Evolutionary conservation across 2,888 invertebrate genomes (phyloP).

Genomic region (Aricia artaxerxes): DNA sequence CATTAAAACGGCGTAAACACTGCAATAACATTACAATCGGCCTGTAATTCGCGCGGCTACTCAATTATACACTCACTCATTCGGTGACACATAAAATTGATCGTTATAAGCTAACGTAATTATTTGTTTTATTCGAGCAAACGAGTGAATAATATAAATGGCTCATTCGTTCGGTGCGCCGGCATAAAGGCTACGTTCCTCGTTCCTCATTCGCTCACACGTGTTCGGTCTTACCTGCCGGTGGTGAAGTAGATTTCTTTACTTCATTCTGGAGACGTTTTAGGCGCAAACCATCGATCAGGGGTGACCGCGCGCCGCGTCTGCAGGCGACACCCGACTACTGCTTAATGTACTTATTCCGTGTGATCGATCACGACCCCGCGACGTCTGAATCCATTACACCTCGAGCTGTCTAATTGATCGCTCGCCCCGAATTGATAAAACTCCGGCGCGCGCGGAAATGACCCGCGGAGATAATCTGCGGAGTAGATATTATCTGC

Average conservation of each 20-base stretch:
- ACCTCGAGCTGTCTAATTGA: conserved; percentile 70
- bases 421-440: conserved; percentile 73
- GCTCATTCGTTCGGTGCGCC: background rate
- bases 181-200: background rate
- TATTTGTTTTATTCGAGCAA: background rate
- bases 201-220: background rate
- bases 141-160: conserved; percentile 25
- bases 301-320: conserved; percentile 48
- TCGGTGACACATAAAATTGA: background rate
- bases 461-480: conserved; percentile 24
- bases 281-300: conserved; percentile 38
- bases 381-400: conserved; percentile 74
- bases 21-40: conserved; percentile 35
- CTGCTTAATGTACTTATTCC: conserved; percentile 71
- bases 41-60: conserved; percentile 37
- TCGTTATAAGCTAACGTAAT: background rate
- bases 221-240: background rate
- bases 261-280: conserved; percentile 25
- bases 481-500: conserved; percentile 25
- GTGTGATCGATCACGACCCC: conserved; percentile 68
- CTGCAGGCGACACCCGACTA: conserved; percentile 51
- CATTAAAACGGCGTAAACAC: conserved; percentile 38
- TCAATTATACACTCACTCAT: conserved; percentile 36
- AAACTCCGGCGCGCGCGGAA: conserved; percentile 47
- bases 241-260: background rate